Evolutionary conservation across 2,113 vertebrate species (phyloP).

Genomic region (Zingel zingel): DNA sequence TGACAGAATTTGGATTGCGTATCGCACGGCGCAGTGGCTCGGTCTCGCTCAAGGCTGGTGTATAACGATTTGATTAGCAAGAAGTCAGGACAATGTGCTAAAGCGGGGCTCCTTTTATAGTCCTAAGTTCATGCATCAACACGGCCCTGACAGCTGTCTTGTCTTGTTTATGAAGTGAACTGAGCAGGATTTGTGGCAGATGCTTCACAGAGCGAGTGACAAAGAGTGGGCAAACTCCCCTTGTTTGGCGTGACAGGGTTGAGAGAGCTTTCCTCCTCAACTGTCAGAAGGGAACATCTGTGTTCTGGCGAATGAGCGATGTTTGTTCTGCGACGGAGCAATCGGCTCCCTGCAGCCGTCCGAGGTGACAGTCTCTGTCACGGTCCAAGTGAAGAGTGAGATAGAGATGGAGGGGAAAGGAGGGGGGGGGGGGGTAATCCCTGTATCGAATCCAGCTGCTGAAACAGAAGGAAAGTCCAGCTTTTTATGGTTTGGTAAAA

Average conservation of each 20-base stretch:
- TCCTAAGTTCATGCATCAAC: conserved; percentile 49
- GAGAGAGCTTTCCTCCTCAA: conserved; percentile 69
- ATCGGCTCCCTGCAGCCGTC: conserved; percentile 73
- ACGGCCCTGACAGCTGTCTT: conserved; percentile 69
- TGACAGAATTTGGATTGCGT: conserved; percentile 29
- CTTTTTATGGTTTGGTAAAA: conserved; percentile 40
- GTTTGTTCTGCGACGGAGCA: conserved; percentile 68
- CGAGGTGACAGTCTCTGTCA: conserved; percentile 75
- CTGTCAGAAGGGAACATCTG: conserved; percentile 78
- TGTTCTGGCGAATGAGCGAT: conserved; percentile 67
- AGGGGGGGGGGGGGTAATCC: conserved; percentile 62
- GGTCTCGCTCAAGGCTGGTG: conserved; percentile 32
- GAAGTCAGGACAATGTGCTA: conserved; percentile 49
- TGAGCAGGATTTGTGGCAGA: conserved; percentile 68
- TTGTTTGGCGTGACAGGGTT: conserved; percentile 73
- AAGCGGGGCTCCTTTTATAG: conserved; percentile 46
- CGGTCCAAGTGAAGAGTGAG: conserved; percentile 66
- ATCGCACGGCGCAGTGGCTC: background rate
- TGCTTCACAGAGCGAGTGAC: conserved; percentile 55
- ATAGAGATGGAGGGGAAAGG: conserved; percentile 52
- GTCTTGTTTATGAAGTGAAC: conserved; percentile 62
- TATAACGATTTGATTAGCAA: conserved; percentile 64
- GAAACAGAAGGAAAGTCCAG: conserved; percentile 57
- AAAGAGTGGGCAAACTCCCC: conserved; percentile 63
- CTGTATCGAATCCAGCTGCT: conserved; percentile 72